A percentile compares a stretch with the other conserved stretches of the same genome.
Conservation (phyloP, 2,113 vertebrate genomes). For the Lepus americanus region DNA sequence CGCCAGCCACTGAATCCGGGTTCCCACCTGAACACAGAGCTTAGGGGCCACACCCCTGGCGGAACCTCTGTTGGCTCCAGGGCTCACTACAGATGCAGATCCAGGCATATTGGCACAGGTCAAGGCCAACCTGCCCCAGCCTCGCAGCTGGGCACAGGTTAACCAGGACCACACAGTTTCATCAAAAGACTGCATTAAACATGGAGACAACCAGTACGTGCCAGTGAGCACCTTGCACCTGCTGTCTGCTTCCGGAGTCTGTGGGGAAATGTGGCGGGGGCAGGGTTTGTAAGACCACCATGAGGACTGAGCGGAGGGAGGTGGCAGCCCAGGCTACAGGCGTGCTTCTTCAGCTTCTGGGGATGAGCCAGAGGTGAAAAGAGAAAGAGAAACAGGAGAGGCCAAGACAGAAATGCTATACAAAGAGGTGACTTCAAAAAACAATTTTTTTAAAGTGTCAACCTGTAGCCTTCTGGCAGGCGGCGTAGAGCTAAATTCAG, state of each 20-base stretch:
- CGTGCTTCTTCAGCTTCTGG: not conserved
- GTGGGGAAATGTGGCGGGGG: not conserved
- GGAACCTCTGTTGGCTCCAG: not conserved
- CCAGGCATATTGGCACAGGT: slow-evolving; percentile 59
- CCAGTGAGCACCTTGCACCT: not conserved
- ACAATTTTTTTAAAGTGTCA: not conserved
- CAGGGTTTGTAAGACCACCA: not conserved
- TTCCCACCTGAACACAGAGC: not conserved
- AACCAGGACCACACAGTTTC: not conserved
- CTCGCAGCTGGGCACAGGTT: not conserved
- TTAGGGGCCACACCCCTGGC: not conserved
- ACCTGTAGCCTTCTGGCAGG: not conserved
- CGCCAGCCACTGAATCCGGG: not conserved
- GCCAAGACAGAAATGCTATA: not conserved
- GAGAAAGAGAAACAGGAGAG: not conserved
- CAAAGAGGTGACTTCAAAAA: not conserved
- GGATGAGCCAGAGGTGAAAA: not conserved
- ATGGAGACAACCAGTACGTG: not conserved
- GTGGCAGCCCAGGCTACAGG: not conserved
- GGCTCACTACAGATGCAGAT: slow-evolving; percentile 44
- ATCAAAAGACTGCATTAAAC: not conserved
- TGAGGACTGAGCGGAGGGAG: not conserved
- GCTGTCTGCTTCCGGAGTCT: not conserved
- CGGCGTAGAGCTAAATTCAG: not conserved
- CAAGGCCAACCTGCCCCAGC: not conserved